Evolutionary conservation across 2,888 invertebrate species (phyloP), one percentile per base, ranked within the genome.

Genomic region (Deladenus siricidicola): DNA sequence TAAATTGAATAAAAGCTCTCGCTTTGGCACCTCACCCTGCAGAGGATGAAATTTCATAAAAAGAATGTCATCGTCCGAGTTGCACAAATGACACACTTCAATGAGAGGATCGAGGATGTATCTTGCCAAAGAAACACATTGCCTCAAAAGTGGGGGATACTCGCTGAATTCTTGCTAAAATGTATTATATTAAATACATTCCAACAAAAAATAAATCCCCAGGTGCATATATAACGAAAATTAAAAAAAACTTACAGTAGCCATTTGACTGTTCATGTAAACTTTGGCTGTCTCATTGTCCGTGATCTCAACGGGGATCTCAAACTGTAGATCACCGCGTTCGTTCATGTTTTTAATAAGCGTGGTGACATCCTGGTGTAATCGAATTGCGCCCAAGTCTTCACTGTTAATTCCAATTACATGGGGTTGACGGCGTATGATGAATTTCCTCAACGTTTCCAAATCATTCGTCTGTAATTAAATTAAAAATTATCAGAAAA

Each of bases 11-110:
- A 90, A 80, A 48, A 96, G 82, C 55, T 89, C 89, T 60, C 94
- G 93, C 77, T 89, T 89, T 0, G 86, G 80, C 19, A 85, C 71
- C 51, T 80, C 78, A 53, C 83, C 83, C 81, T 86, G 86, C 49
- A 94, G 80, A 0, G 89, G 85, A 80, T 98, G 93, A 79, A 89
- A 93, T 57, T 90, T 85, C 29, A 98, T 85, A 78, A 93, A 93
- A 21, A 98, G 82, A 68, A 98, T 89, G 83, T 98, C 98, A 68
- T 96, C 93, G 76, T 98, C 96, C 0, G 88, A 86, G 3, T 91
- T 92, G 80, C 93, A 96, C 0, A 98, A 83, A 78, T 96, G 94
- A 0, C 92, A 89, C 80, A 90, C 93, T 80, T 98, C 98, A 65
- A 93, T 86, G 0, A 98, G 83, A 0, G 98, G 96, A 82, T 98